A percentile compares a stretch with the other conserved stretches of the same genome.
phyloP scores from a whole-genome alignment of 2,888 invertebrate genomes.

The Ecliptopera silaceata region DNA sequence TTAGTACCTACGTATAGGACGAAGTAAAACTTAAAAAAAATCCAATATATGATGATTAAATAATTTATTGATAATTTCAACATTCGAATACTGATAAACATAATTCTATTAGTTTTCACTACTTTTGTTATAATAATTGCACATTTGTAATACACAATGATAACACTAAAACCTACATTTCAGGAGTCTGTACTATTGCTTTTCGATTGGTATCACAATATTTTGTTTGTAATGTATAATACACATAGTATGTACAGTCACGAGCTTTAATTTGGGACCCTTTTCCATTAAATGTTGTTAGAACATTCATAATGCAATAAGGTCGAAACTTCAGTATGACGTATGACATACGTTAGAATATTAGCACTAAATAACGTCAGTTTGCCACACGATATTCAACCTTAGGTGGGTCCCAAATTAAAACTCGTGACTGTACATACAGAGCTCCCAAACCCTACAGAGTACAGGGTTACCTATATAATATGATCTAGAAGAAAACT shows the following conservation, averaged over 20 bases:
- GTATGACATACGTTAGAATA: no score
- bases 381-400: no score
- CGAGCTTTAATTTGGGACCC: no score
- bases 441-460: constrained; percentile 13
- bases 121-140: constrained; percentile 56
- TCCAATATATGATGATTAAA: constrained; percentile 56
- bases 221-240: neutral
- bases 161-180: constrained; percentile 1
- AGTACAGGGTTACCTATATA: neutral
- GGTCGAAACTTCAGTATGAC: no score
- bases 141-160: constrained; percentile 40
- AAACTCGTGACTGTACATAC: no score
- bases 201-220: constrained; percentile 19
- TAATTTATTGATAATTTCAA: constrained; percentile 75
- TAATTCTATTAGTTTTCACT: constrained; percentile 46
- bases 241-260: constrained; percentile 3
- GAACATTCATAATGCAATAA: no score
- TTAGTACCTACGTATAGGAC: no score
- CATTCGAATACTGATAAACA: constrained; percentile 73
- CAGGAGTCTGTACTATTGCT: constrained; percentile 21
- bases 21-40: no score
- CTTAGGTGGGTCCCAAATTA: no score
- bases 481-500: constrained; percentile 16
- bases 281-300: no score
- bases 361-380: no score